Conservation (phyloP, 2,113 vertebrate genomes). For the Lepus europaeus region DNA sequence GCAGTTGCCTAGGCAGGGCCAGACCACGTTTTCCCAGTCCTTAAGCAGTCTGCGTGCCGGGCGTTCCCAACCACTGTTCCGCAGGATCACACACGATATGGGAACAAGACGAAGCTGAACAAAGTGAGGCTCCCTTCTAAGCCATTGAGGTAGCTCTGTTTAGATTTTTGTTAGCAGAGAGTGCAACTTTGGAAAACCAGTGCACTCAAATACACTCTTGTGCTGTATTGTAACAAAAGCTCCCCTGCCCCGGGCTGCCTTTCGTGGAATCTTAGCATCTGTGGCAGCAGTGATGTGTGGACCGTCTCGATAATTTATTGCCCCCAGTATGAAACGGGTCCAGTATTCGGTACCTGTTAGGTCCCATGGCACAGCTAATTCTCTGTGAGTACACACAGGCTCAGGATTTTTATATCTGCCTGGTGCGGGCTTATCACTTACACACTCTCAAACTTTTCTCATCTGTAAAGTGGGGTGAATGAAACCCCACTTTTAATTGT, state of each 20-base stretch:
- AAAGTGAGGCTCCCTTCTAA: neutral
- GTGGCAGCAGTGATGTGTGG: neutral
- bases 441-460: neutral
- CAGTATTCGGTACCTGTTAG: neutral
- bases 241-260: neutral
- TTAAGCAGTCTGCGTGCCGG: too few relatives aligned
- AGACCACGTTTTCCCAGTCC: too few relatives aligned
- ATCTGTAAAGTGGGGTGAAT: neutral
- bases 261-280: neutral
- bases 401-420: neutral
- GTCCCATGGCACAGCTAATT: neutral
- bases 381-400: neutral
- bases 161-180: constrained; percentile 3
- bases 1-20: too few relatives aligned
- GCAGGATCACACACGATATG: neutral
- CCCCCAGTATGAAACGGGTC: neutral
- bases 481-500: neutral
- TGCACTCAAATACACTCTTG: neutral
- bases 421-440: neutral
- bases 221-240: neutral
- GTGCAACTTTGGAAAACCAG: neutral
- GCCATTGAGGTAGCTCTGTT: neutral
- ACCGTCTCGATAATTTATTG: neutral
- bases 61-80: too few relatives aligned
- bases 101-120: neutral